A percentile compares a stretch with the other conserved stretches of the same genome.
phyloP scores from a whole-genome alignment of 1,140 invertebrate genomes.

The Philopotamus ludificatus region DNA sequence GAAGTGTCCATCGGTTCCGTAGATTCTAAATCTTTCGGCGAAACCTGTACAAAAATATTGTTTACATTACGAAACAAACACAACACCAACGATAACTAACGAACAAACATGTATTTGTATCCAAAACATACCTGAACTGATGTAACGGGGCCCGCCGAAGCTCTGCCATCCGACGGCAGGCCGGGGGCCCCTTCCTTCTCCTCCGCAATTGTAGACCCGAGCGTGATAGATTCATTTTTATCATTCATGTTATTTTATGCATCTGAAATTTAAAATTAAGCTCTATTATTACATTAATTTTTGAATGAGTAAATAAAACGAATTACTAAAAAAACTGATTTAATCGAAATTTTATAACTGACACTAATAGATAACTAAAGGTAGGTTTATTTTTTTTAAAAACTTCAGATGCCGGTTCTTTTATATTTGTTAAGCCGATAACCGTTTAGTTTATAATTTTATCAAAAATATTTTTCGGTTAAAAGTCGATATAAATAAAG shows the following conservation, averaged over 20 bases:
- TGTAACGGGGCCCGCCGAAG: conserved; percentile 38
- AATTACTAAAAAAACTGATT: conserved; percentile 13
- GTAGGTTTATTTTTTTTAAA: too few relatives aligned
- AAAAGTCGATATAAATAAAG: too few relatives aligned
- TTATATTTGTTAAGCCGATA: too few relatives aligned
- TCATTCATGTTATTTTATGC: conserved; percentile 42
- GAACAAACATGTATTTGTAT: background rate
- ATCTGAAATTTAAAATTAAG: conserved; percentile 38
- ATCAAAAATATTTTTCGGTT: too few relatives aligned
- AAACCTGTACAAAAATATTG: conserved; percentile 19
- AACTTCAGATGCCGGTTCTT: too few relatives aligned
- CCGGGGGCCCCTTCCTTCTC: conserved; percentile 41
- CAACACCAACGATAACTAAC: background rate
- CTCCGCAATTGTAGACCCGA: conserved; percentile 34
- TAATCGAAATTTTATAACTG: too few relatives aligned
- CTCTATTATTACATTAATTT: too few relatives aligned
- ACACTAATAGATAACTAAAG: too few relatives aligned
- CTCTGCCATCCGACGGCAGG: conserved; percentile 36
- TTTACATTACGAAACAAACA: background rate
- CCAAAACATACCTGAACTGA: conserved; percentile 36
- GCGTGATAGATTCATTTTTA: conserved; percentile 39
- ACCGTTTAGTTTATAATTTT: too few relatives aligned
- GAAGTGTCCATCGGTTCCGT: conserved; percentile 35
- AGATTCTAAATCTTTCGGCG: conserved; percentile 22
- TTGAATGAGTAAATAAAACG: conserved; percentile 13